These are phyloP conservation scores for Paraescarpia echinospica DNA, from an alignment of 1,140 invertebrate genomes.

Conservation along the genomic window DNA sequence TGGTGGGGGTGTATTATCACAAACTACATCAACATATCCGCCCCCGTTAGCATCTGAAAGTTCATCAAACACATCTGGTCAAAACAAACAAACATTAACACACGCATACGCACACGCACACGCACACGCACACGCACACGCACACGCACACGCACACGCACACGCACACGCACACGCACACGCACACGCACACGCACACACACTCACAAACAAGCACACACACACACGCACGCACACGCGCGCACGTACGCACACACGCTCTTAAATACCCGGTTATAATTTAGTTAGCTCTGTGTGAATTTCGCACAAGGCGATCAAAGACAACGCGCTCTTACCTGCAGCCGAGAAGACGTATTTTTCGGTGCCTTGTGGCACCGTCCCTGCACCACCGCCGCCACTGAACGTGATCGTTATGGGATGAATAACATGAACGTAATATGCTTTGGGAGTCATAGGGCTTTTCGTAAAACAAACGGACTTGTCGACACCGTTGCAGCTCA, in stretches of 20 bases:
- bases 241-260: background rate
- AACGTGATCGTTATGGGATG: background rate
- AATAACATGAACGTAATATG: background rate
- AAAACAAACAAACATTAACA: background rate
- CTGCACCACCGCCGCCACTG: background rate
- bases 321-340: background rate
- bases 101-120: background rate
- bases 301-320: background rate
- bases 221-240: background rate
- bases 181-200: background rate
- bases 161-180: background rate
- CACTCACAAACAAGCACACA: too few relatives aligned
- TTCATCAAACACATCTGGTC: background rate
- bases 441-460: background rate
- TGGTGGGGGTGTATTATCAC: background rate
- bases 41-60: background rate
- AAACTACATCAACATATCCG: background rate
- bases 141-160: background rate
- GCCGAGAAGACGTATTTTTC: background rate
- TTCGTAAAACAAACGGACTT: background rate
- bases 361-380: background rate
- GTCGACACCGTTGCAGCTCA: background rate
- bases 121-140: too few relatives aligned
- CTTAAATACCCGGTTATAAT: too few relatives aligned
- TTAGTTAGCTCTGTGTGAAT: too few relatives aligned